phyloP scores from a whole-genome alignment of 2,888 invertebrate species.

The Zygaena filipendulae region DNA sequence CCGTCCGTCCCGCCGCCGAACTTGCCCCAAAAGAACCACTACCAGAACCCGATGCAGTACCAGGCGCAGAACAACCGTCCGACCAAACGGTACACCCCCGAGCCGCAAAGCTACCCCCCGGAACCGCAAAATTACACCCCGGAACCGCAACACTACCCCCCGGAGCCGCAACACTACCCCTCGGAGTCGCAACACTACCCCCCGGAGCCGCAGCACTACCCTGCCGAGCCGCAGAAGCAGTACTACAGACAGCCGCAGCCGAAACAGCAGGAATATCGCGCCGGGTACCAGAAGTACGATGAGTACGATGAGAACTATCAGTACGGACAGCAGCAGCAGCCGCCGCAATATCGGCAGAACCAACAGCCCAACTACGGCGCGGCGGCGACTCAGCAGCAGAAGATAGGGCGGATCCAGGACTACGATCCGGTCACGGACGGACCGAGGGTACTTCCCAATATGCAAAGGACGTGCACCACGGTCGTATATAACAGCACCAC shows the following conservation, averaged over 20 bases:
- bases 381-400: slow-evolving; percentile 37
- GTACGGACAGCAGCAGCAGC: slow-evolving; percentile 9
- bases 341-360: slow-evolving; percentile 21
- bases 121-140: slow-evolving; percentile 12
- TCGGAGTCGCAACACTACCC: slow-evolving; percentile 20
- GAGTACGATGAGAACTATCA: slow-evolving; percentile 26
- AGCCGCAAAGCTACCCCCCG: slow-evolving; percentile 19
- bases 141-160: slow-evolving; percentile 22
- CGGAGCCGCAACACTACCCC: slow-evolving; percentile 23
- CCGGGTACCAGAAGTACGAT: slow-evolving; percentile 16
- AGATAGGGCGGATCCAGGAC: slow-evolving; percentile 81
- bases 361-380: slow-evolving; percentile 28
- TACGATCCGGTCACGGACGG: slow-evolving; percentile 82
- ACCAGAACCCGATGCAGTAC: slow-evolving; percentile 37
- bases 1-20: slow-evolving; percentile 33
- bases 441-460: slow-evolving; percentile 76
- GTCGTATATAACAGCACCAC: slow-evolving; percentile 79
- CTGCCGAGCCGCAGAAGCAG: slow-evolving; percentile 15
- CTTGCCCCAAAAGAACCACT: slow-evolving; percentile 48
- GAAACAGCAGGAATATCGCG: slow-evolving; percentile 13
- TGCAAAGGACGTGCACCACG: slow-evolving; percentile 82
- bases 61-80: slow-evolving; percentile 19
- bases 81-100: slow-evolving; percentile 16
- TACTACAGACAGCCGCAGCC: slow-evolving; percentile 21
- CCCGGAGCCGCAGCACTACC: slow-evolving; percentile 17